A percentile compares a stretch with the other conserved stretches of the same genome.
phyloP scores from a whole-genome alignment of 2,888 invertebrate species.

The Nebria brevicollis region DNA sequence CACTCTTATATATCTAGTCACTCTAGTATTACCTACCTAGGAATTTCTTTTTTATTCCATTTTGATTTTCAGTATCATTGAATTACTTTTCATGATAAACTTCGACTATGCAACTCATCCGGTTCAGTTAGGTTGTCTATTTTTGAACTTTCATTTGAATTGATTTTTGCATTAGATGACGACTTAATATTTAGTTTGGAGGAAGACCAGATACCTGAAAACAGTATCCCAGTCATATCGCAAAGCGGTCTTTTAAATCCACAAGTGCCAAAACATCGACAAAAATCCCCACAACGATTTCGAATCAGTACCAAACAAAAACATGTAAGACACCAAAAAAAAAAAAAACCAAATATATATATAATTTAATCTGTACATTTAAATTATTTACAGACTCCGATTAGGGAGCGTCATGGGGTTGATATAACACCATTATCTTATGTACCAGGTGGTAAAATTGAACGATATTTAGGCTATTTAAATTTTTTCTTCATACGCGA shows the following conservation, averaged over 20 bases:
- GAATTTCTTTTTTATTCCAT: neutral
- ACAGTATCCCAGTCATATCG: conserved; percentile 50
- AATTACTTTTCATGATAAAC: neutral
- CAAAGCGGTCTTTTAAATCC: conserved; percentile 51
- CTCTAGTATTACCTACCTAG: too few species aligned
- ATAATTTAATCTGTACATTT: conserved; percentile 17
- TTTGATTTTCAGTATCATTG: neutral
- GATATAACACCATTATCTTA: conserved; percentile 85
- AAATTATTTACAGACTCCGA: conserved; percentile 59
- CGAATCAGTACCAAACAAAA: conserved; percentile 56
- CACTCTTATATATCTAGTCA: too few species aligned
- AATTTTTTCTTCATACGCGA: conserved; percentile 96
- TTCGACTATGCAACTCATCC: neutral
- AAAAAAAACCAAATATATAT: conserved; percentile 41
- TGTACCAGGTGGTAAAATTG: conserved; percentile 80
- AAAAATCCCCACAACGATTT: conserved; percentile 67
- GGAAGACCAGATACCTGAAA: conserved; percentile 72
- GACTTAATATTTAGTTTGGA: conserved; percentile 88
- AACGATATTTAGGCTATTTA: conserved; percentile 87
- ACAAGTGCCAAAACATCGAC: conserved; percentile 64
- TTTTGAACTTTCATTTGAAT: neutral
- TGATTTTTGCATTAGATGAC: conserved; percentile 65
- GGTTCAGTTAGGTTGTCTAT: too few species aligned
- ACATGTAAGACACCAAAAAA: conserved; percentile 54
- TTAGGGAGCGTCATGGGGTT: conserved; percentile 70